A percentile compares a stretch with the other conserved stretches of the same genome.
Conservation (phyloP, 2,888 invertebrate genomes). For the Ptychoptera albimana region DNA sequence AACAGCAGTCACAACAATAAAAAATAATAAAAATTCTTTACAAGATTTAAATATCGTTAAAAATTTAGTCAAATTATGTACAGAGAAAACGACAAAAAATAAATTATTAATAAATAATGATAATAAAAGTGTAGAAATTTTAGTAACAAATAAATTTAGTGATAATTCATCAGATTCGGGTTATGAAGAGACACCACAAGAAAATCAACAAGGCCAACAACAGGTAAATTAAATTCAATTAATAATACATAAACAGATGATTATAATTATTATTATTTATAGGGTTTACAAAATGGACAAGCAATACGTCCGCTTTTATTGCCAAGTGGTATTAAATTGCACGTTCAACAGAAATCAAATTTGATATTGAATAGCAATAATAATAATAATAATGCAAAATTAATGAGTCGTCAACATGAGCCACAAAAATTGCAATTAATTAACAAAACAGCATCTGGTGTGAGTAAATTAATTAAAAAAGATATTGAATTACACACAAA, state of each 20-base stretch:
- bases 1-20: slow-evolving; percentile 15
- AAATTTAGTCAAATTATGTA: slow-evolving; percentile 11
- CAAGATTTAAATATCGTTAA: slow-evolving; percentile 13
- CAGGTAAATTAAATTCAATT: background rate
- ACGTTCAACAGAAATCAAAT: slow-evolving; percentile 7
- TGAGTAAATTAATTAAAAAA: too few relatives aligned
- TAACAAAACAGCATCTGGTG: background rate
- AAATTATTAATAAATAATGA: background rate
- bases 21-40: slow-evolving; percentile 8
- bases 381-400: background rate
- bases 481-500: too few relatives aligned
- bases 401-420: background rate
- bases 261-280: background rate
- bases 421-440: background rate
- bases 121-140: slow-evolving; percentile 12
- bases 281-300: background rate
- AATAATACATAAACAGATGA: background rate
- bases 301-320: slow-evolving; percentile 3
- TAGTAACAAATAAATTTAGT: slow-evolving; percentile 31
- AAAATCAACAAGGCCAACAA: slow-evolving; percentile 12
- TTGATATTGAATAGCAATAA: background rate
- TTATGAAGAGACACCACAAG: slow-evolving; percentile 41
- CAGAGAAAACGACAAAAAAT: slow-evolving; percentile 3
- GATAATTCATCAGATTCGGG: slow-evolving; percentile 60
- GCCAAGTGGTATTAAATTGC: slow-evolving; percentile 5